Evolutionary conservation across 2,888 invertebrate genomes (phyloP).

Genomic region (Napeogenes inachia): DNA sequence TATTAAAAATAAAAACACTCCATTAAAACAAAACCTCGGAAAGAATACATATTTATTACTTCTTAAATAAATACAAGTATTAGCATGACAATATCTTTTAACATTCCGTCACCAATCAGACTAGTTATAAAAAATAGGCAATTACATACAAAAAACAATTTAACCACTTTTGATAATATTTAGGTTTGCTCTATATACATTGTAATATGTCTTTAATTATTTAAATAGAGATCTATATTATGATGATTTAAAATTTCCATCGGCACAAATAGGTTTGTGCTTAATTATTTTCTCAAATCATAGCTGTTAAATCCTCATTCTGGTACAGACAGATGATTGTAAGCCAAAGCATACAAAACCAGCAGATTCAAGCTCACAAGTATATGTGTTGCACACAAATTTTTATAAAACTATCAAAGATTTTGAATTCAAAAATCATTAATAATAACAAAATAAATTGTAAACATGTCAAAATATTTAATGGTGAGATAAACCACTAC

Average conservation of each 20-base stretch:
- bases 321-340: not conserved
- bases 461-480: slow-evolving; percentile 1
- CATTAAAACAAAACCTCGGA: slow-evolving; percentile 28
- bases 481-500: slow-evolving; percentile 1
- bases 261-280: slow-evolving; percentile 1
- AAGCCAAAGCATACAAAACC: not conserved
- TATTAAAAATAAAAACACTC: not conserved
- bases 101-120: slow-evolving; percentile 57
- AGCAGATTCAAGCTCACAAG: not conserved
- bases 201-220: not conserved
- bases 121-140: slow-evolving; percentile 28
- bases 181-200: slow-evolving; percentile 11
- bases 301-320: not conserved
- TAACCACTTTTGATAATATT: slow-evolving; percentile 4
- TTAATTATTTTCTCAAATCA: not conserved
- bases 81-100: slow-evolving; percentile 60
- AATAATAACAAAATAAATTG: not conserved
- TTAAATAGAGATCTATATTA: not conserved
- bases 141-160: slow-evolving; percentile 18
- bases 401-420: no score
- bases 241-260: not conserved
- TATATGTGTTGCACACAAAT: not conserved
- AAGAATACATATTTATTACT: slow-evolving; percentile 66
- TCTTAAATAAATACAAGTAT: slow-evolving; percentile 65
- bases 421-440: no score